Evolutionary conservation across 2,888 invertebrate species (phyloP).

Genomic region (Elegia similella): DNA sequence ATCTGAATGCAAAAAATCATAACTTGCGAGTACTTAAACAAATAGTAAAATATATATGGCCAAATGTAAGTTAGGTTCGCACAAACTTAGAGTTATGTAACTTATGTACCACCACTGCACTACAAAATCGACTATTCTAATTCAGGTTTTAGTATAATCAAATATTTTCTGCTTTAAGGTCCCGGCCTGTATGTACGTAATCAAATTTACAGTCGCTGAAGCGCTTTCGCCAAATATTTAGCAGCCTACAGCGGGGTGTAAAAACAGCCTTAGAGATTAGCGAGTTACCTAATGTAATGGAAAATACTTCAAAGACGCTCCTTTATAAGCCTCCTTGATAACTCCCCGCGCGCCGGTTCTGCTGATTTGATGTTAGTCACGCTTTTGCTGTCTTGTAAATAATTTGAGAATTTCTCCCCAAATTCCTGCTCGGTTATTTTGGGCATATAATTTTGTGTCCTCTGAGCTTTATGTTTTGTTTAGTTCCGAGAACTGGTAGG

Average conservation of each 20-base stretch:
- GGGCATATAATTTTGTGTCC: not conserved
- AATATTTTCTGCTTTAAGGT: conserved; percentile 20
- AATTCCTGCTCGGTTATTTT: not conserved
- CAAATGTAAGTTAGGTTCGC: no score
- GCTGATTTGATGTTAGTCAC: conserved; percentile 30
- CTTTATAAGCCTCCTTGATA: conserved; percentile 39
- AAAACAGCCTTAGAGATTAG: conserved; percentile 48
- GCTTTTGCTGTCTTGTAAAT: conserved; percentile 14
- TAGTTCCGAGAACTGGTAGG: not conserved
- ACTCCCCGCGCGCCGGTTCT: conserved; percentile 33
- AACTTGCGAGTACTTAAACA: no score
- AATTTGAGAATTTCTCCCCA: conserved; percentile 1
- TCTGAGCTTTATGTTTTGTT: not conserved
- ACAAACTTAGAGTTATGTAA: no score
- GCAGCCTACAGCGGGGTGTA: conserved; percentile 33
- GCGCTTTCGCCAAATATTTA: conserved; percentile 49
- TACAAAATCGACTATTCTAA: no score
- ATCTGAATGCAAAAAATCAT: no score
- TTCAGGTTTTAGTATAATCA: not conserved
- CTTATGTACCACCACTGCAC: no score
- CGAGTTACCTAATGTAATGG: conserved; percentile 63
- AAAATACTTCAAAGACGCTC: conserved; percentile 55
- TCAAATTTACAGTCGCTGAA: conserved; percentile 49
- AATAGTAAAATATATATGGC: no score
- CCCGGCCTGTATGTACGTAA: conserved; percentile 30